Evolutionary conservation across 2,888 invertebrate genomes (phyloP), one percentile per base, ranked within the genome.

Genomic region (Melanargia galathea): DNA sequence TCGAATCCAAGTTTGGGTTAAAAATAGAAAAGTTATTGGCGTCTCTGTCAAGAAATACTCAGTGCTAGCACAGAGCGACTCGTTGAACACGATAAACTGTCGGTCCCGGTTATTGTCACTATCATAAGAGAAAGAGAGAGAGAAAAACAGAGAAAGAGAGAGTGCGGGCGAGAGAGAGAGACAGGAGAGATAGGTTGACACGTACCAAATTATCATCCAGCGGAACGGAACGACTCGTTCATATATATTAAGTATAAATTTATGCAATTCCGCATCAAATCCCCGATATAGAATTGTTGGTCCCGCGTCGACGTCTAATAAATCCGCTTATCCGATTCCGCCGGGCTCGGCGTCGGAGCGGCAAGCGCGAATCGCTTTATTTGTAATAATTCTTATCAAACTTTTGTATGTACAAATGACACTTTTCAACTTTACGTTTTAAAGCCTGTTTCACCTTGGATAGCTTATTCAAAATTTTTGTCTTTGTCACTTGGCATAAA

Each of bases 241-340:
- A 4, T 18, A 51, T 33, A 51, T 51, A n/a, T 18, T 35, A 35
- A 52, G n/a, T 52, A 52, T 52, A 35, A 55, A 43, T 79, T 78
- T 72, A 83, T 81, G 76, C 75, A 76, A 82, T 83, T 80, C 73
- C 71, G 59, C 57, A 38, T 54, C 48, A 57, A 55, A 75, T 74
- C 70, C 71, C 68, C 69, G 75, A 79, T 76, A 79, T 77, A 79
- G 82, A 80, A 80, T 81, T 79, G 77, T 77, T 75, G 72, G 73
- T 73, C 69, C 73, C 76, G 35, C 46, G 59, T 51, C 63, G 54
- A 49, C 48, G 24, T 72, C 74, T 79, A 78, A 82, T 80, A 82
- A 83, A 85, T 83, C 78, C 71, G 80, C 75, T 83, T 83, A 77
- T 70, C 73, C 64, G 63, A 58, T 70, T 63, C 68, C 56, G 40